These are phyloP conservation scores for Caenorhabditis sp. DNA, from an alignment of 2,888 invertebrate genomes.

Conservation along the genomic window DNA sequence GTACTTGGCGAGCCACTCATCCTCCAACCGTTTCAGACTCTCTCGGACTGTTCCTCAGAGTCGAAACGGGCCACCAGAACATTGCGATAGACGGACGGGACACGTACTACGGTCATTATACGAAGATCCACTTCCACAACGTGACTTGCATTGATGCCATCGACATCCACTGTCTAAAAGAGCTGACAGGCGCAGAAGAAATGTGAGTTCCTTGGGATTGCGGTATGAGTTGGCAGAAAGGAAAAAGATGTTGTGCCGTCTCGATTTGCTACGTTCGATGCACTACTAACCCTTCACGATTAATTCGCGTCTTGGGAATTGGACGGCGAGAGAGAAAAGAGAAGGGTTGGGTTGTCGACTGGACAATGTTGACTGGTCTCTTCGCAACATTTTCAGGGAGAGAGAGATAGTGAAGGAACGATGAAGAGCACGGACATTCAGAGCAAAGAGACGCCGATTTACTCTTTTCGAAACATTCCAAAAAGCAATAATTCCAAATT, in stretches of 20 bases:
- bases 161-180: conserved; percentile 68
- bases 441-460: no score
- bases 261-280: conserved; percentile 57
- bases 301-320: conserved; percentile 60
- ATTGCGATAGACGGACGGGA: conserved; percentile 71
- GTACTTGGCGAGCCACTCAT: no score
- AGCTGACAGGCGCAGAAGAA: conserved; percentile 72
- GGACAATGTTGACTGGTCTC: conserved; percentile 25
- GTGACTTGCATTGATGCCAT: conserved; percentile 66
- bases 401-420: neutral
- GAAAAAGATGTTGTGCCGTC: conserved; percentile 17
- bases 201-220: conserved; percentile 61
- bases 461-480: no score
- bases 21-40: conserved; percentile 44
- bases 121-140: conserved; percentile 68
- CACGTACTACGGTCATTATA: conserved; percentile 70
- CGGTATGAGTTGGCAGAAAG: conserved; percentile 19
- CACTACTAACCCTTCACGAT: conserved; percentile 60
- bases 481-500: no score
- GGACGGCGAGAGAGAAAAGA: neutral
- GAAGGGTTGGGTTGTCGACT: conserved; percentile 20
- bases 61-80: conserved; percentile 71
- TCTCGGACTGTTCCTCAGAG: conserved; percentile 60
- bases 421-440: neutral
- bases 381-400: conserved; percentile 21